phyloP scores from a whole-genome alignment of 2,797 vertebrate species.

The Graptemys geographica region DNA sequence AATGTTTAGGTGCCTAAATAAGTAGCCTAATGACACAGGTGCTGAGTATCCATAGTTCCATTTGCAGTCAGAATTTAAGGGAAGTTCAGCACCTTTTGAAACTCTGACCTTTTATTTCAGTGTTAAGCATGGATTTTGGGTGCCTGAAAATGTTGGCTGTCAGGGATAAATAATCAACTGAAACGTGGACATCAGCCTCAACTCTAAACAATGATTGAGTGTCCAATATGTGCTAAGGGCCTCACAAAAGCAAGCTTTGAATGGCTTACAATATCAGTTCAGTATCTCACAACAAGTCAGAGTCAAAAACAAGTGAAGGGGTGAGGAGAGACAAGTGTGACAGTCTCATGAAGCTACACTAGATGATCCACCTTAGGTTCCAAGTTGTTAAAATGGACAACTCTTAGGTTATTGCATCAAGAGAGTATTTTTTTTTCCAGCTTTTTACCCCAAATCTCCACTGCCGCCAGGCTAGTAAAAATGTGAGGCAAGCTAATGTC shows the following conservation, averaged over 20 bases:
- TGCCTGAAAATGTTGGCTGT: not conserved
- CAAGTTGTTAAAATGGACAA: not conserved
- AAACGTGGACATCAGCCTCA: accelerated
- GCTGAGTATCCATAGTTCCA: not conserved
- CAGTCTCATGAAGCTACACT: accelerated
- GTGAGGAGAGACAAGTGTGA: not conserved
- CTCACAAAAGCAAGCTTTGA: not conserved
- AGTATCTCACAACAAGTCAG: not conserved
- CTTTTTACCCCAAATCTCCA: not conserved
- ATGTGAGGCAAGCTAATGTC: accelerated
- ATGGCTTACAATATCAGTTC: not conserved
- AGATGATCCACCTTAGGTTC: not conserved
- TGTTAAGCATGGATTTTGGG: not conserved
- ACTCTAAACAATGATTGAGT: not conserved
- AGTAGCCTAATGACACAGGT: not conserved
- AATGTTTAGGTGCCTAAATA: not conserved
- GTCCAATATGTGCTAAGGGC: not conserved
- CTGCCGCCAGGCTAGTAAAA: not conserved
- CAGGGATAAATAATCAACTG: not conserved
- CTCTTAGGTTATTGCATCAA: not conserved
- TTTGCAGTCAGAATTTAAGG: not conserved
- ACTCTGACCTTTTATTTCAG: not conserved
- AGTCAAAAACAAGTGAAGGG: not conserved
- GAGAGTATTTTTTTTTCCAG: not conserved
- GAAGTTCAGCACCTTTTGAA: not conserved